Evolutionary conservation across 2,888 invertebrate genomes (phyloP), one percentile per base, ranked within the genome.

Genomic region (Cybosia mesomella): DNA sequence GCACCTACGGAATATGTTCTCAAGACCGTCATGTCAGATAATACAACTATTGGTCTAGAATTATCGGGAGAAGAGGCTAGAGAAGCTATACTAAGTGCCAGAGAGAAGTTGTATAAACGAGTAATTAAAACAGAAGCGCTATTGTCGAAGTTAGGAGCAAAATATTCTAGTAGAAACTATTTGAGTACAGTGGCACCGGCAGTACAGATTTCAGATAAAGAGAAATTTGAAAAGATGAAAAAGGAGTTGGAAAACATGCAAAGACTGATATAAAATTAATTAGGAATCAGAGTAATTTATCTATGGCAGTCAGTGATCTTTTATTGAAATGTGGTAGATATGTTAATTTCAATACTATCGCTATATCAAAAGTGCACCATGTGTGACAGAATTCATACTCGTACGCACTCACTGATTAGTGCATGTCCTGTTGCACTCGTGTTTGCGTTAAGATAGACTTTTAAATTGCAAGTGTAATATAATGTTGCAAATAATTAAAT

Each of bases 11-110:
- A 76, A n/a, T 87, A 88, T 24, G 88, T 85, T 39, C 87, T 92
- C 0, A 85, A 76, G 53, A 89, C 88, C 11, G 34, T 85, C 15
- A 74, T 94, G 53, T 88, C 91, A 71, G 83, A 80, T 64, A 78
- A 88, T 39, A 93, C 93, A 2, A 86, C 87, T 81, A 76, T 95
- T 2, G 81, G 81, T 57, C 75, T 95, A 15, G 91, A 93, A 84
- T 77, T 94, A 24, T 34, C 86, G 1, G 90, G 85, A 0, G 85
- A 87, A 13, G 84, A 91, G 65, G 77, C 85, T 4, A 85, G 88
- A 22, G 79, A 79, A 10, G 81, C 86, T 1, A 84, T 94, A 54
- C 67, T 75, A 57, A 80, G 81, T 2, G 92, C 92, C 1, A 90
- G 81, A 79, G 76, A 75, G 10, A 92, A 86, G 75, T 67, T 95